Conservation (phyloP, 2,113 vertebrate genomes). For the Origma solitaria region DNA sequence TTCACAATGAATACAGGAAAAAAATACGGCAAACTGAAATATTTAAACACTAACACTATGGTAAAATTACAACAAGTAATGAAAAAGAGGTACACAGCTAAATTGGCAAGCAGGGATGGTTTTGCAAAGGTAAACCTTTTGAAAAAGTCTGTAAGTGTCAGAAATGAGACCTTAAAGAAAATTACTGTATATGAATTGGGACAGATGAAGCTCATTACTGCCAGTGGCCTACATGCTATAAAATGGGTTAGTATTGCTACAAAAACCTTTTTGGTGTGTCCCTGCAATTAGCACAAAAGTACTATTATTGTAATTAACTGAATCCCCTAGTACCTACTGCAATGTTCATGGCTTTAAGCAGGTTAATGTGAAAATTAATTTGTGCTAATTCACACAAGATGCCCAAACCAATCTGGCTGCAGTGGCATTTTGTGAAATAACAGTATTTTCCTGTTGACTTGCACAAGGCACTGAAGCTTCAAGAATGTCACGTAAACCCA, state of each 20-base stretch:
- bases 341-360: constrained; percentile 7
- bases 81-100: neutral
- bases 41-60: neutral
- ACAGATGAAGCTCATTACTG: constrained; percentile 12
- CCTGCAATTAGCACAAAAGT: constrained; percentile 41
- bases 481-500: neutral
- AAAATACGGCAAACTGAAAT: neutral
- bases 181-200: neutral
- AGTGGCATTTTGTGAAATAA: neutral
- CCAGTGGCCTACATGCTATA: constrained; percentile 24
- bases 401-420: neutral
- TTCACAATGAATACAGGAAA: neutral
- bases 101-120: neutral
- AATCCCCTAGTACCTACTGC: constrained; percentile 24
- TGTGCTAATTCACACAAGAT: constrained; percentile 36
- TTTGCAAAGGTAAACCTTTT: neutral
- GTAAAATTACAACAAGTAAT: neutral
- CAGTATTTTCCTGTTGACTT: neutral
- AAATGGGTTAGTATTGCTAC: constrained; percentile 20
- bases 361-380: constrained; percentile 55
- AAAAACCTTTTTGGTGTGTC: neutral
- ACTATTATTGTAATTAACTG: constrained; percentile 47
- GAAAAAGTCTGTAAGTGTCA: neutral
- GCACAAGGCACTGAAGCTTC: neutral
- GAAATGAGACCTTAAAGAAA: constrained; percentile 7